A percentile compares a stretch with the other conserved stretches of the same genome.
Evolutionary conservation across 1,140 invertebrate species (phyloP).

Genomic region (Eueides isabella): DNA sequence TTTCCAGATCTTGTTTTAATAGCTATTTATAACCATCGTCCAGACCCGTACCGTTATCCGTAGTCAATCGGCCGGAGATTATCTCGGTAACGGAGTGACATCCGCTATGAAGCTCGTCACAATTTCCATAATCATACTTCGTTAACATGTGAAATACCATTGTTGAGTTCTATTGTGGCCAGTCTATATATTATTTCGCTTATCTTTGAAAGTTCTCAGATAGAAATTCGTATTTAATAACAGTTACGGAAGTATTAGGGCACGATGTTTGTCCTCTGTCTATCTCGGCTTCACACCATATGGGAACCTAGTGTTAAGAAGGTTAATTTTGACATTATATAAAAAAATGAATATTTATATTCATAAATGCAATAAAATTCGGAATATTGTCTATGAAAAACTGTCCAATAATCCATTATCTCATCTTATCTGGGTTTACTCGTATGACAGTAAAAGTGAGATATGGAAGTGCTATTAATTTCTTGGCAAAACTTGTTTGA

Average conservation of each 20-base stretch:
- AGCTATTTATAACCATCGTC: conserved; percentile 22
- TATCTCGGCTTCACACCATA: no score
- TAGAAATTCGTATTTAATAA: no score
- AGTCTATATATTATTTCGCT: not conserved
- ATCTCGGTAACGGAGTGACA: conserved; percentile 60
- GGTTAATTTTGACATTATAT: no score
- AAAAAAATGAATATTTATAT: no score
- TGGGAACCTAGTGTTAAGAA: no score
- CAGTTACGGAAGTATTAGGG: no score
- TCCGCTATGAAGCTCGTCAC: conserved; percentile 35
- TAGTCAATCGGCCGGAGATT: conserved; percentile 52
- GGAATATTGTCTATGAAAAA: not conserved
- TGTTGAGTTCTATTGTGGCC: not conserved
- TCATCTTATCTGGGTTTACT: not conserved
- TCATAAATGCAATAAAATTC: not conserved
- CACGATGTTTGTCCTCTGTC: no score
- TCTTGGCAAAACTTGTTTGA: conserved; percentile 21
- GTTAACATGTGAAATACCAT: not conserved
- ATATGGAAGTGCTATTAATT: conserved; percentile 25
- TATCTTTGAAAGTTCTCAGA: not conserved
- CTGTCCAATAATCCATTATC: conserved; percentile 25
- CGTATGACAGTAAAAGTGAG: conserved; percentile 26
- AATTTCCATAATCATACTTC: conserved; percentile 25
- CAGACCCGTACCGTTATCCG: conserved; percentile 55
- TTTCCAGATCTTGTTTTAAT: conserved; percentile 1